Evolutionary conservation across 1,140 invertebrate genomes (phyloP).

Genomic region (Battus philenor): DNA sequence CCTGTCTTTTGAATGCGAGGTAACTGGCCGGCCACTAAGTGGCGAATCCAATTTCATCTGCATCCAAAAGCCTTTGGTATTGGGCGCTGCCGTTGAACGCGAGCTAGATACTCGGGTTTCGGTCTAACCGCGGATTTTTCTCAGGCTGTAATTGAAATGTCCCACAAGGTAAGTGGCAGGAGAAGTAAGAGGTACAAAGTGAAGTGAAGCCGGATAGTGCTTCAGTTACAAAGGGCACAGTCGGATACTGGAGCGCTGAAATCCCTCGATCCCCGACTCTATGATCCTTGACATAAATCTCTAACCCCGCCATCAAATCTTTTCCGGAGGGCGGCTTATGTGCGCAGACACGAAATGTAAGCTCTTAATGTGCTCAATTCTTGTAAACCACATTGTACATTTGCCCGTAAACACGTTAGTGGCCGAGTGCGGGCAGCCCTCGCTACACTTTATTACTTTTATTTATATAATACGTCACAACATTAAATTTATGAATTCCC

Average conservation of each 20-base stretch:
- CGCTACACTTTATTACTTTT: neutral
- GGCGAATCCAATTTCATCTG: constrained; percentile 5
- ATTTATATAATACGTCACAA: neutral
- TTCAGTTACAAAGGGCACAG: constrained; percentile 70
- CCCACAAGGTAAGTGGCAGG: constrained; percentile 65
- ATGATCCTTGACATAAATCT: constrained; percentile 76
- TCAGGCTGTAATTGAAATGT: constrained; percentile 67
- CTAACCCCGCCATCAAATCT: constrained; percentile 74
- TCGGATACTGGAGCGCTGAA: constrained; percentile 67
- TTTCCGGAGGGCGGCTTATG: constrained; percentile 67
- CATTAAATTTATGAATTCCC: too few species aligned
- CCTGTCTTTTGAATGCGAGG: neutral
- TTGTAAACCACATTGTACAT: constrained; percentile 22
- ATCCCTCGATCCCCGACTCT: constrained; percentile 66
- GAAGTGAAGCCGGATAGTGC: constrained; percentile 70
- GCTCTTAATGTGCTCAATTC: constrained; percentile 64
- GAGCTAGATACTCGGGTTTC: constrained; percentile 13
- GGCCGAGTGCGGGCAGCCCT: neutral
- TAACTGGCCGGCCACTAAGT: constrained; percentile 5
- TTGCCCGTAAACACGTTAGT: neutral
- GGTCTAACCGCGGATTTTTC: constrained; percentile 31
- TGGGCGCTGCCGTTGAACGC: neutral
- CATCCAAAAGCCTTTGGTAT: neutral
- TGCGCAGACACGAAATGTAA: constrained; percentile 64
- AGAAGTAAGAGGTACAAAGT: constrained; percentile 67